Evolutionary conservation across 2,113 vertebrate species (phyloP), one percentile per base, ranked within the genome.

Genomic region (Periophthalmus modestus): DNA sequence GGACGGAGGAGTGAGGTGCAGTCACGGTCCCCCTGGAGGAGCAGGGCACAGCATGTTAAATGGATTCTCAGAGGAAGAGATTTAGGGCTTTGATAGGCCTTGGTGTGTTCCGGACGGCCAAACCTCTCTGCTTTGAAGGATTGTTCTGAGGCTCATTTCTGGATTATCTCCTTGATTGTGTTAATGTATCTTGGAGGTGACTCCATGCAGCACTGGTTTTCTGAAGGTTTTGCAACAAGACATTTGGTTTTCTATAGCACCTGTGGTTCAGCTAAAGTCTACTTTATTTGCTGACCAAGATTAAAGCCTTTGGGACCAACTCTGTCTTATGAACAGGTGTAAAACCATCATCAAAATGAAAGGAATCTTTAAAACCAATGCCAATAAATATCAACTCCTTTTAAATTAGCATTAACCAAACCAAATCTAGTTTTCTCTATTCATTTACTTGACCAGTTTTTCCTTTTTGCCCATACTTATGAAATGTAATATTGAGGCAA

Each of bases 1-100:
- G 75, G 73, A 87, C 68, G 77, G 75, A 62, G 63, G 82, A 74
- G 21, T 48, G 71, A 69, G 77, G 72, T 81, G 66, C 79, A 84
- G 81, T 47, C 74, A 69, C 34, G 62, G 72, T 82, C 87, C 89
- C 87, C 87, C 69, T 36, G 72, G 75, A 75, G 63, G 75, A 89
- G 85, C 88, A 85, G 88, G 85, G 85, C 84, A 88, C 85, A 92
- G 88, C 90, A 88, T 90, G 88, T 71, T 89, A 93, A 93, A 91
- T 89, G 88, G 86, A 92, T 93, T 93, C 76, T 77, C 80, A 79
- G 83, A 91, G 89, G 89, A 89, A 88, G 88, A 85, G 89, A 91
- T 89, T 93, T 93, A 90, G 90, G 82, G 88, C 88, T 88, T 91
- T 90, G 80, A 87, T 77, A 79, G 82, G 19, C 12, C 86, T 85